phyloP scores from a whole-genome alignment of 2,113 vertebrate genomes.

The Pardalotus punctatus region DNA sequence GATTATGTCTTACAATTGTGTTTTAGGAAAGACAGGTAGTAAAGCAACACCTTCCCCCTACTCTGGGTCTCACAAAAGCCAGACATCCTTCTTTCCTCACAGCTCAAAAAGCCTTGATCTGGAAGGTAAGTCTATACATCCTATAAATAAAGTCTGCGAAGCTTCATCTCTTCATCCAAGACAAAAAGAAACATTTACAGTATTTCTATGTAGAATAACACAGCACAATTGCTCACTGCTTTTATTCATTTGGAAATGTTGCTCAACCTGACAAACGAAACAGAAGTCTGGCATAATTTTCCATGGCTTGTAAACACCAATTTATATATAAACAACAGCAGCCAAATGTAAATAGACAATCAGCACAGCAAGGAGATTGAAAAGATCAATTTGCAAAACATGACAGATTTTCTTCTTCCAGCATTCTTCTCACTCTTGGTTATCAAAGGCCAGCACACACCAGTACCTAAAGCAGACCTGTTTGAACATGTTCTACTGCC shows the following conservation, averaged over 20 bases:
- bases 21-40: not conserved
- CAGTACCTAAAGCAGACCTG: slow-evolving; percentile 71
- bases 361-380: slow-evolving; percentile 23
- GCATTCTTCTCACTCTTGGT: slow-evolving; percentile 37
- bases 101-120: not conserved
- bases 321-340: slow-evolving; percentile 51
- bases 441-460: slow-evolving; percentile 63
- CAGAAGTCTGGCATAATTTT: slow-evolving; percentile 52
- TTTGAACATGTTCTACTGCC: slow-evolving; percentile 75
- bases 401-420: slow-evolving; percentile 29
- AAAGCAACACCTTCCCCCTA: not conserved
- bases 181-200: slow-evolving; percentile 30
- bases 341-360: slow-evolving; percentile 49
- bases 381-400: slow-evolving; percentile 42
- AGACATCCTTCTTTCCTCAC: not conserved
- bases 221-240: not conserved
- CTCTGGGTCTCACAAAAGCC: not conserved
- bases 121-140: not conserved
- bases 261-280: slow-evolving; percentile 58
- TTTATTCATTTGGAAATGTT: slow-evolving; percentile 53
- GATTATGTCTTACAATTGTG: not conserved
- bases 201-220: not conserved
- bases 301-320: slow-evolving; percentile 43
- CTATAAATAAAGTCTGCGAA: not conserved
- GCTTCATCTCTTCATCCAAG: not conserved